Percentiles rank a stretch among this genome's conserved stretches.
Evolutionary conservation across 1,140 invertebrate species (phyloP).

Genomic region (Aleiodes sp.): DNA sequence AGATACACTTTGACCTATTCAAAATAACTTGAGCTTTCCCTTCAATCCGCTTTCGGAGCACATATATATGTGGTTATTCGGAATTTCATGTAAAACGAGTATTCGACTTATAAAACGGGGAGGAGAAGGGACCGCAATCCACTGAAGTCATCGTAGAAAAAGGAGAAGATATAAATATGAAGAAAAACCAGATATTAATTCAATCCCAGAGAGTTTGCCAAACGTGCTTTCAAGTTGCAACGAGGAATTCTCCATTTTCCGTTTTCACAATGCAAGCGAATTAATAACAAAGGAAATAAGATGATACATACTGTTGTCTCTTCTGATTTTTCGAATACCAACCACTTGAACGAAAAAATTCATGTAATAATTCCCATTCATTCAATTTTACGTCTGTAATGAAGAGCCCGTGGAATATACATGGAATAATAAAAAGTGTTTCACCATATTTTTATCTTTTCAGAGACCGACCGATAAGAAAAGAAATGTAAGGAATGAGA

Average conservation of each 20-base stretch:
- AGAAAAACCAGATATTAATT: slow-evolving; percentile 1
- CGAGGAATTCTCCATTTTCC: background rate
- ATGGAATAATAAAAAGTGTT: background rate
- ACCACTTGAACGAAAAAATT: too few relatives aligned
- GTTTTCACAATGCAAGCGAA: too few relatives aligned
- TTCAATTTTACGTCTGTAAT: background rate
- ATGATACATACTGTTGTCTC: too few relatives aligned
- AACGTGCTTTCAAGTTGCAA: slow-evolving; percentile 21
- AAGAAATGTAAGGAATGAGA: background rate
- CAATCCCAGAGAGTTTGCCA: slow-evolving; percentile 16
- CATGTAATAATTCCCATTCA: too few relatives aligned
- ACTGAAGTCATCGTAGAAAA: background rate
- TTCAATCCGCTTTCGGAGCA: background rate
- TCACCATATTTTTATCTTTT: background rate
- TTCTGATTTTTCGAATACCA: too few relatives aligned
- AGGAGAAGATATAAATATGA: background rate
- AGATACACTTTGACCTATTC: slow-evolving; percentile 1
- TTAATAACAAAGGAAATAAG: too few relatives aligned
- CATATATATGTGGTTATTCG: background rate
- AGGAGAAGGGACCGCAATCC: background rate
- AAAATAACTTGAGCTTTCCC: background rate
- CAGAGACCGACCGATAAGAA: background rate
- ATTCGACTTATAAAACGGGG: background rate
- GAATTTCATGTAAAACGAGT: background rate
- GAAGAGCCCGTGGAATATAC: background rate